These are phyloP conservation scores for Drepana arcuata DNA, from an alignment of 1,140 invertebrate species.

Conservation along the genomic window DNA sequence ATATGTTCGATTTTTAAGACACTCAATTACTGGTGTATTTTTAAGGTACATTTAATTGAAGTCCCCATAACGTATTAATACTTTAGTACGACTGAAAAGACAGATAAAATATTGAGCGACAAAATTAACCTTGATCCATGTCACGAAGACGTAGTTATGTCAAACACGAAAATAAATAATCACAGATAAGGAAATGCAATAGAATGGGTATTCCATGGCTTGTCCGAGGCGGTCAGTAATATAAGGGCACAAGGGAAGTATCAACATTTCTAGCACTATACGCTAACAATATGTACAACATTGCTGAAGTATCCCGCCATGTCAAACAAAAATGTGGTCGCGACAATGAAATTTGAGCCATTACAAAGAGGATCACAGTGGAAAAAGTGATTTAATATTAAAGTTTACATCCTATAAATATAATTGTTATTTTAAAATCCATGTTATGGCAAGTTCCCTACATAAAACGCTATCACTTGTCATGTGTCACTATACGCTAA, in stretches of 20 bases:
- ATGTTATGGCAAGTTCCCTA: conserved; percentile 64
- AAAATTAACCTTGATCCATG: no score
- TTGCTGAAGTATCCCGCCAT: conserved; percentile 26
- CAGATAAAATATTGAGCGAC: no score
- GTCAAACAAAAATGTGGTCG: conserved; percentile 43
- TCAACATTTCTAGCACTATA: conserved; percentile 52
- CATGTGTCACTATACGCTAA: conserved; percentile 41
- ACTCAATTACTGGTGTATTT: no score
- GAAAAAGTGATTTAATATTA: conserved; percentile 68
- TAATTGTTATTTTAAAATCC: conserved; percentile 47
- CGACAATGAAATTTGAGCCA: conserved; percentile 58
- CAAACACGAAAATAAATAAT: no score
- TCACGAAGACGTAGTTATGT: no score
- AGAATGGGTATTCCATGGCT: conserved; percentile 42
- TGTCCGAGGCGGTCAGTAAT: conserved; percentile 41
- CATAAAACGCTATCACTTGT: conserved; percentile 53
- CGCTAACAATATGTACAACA: conserved; percentile 57
- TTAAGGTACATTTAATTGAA: no score
- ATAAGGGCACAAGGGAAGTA: conserved; percentile 65
- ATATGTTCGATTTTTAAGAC: no score
- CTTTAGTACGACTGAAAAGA: no score
- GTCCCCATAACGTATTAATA: no score
- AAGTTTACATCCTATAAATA: conserved; percentile 61
- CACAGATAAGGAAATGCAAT: conserved; percentile 54
- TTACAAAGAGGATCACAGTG: conserved; percentile 70